Base-by-base conservation (phyloP, 2,797 vertebrate genomes). In the Cuculus canorus region DNA sequence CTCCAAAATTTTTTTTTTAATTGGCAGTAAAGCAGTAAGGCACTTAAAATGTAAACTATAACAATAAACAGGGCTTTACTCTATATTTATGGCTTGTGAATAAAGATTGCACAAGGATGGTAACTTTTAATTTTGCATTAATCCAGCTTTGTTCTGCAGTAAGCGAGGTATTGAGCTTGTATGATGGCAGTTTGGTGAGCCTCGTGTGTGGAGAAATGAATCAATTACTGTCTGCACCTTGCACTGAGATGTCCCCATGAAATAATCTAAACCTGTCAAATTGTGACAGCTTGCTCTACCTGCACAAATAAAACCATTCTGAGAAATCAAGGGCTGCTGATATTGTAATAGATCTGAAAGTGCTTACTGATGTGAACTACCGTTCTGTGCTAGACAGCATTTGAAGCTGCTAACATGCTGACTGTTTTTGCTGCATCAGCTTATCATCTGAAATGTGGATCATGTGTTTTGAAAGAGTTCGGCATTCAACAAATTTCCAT, bases 111-210 rank as follows among this genome's bases (percentile, higher is more conserved):
- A 50, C 63, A 60, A 80, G 37, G 72, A 80, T 28, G 54, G 43
- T 80, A 90, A 86, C 65, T 97, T 96, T 93, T 92, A 96, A 96
- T 95, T 96, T 93, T 92, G 37, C 30, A 5, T 79, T 84, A 73
- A 39, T 13, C 22, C 22, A 47, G 39, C 48, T 60, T 70, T 1
- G 0, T 30, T 94, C 63, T 28, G n/a, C n/a, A 75, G 65, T 17
- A 52, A 37, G 41, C 3, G 10, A 83, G 85, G 72, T 13, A 14
- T 39, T 35, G 86, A 86, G 52, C 35, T 81, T 4, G 1, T 66
- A 79, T 28, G 68, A 17, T 4, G 45, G 48, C 28, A 80, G 80
- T 43, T 79, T 28, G 81, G 37, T 16, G 52, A 81, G 28, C 17
- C 72, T 47, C 5, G 16, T 5, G 6, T 17, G 76, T 16, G 43